A percentile compares a stretch with the other conserved stretches of the same genome.
Conservation (phyloP, 1,140 invertebrate species). For the Drosophila truncata region DNA sequence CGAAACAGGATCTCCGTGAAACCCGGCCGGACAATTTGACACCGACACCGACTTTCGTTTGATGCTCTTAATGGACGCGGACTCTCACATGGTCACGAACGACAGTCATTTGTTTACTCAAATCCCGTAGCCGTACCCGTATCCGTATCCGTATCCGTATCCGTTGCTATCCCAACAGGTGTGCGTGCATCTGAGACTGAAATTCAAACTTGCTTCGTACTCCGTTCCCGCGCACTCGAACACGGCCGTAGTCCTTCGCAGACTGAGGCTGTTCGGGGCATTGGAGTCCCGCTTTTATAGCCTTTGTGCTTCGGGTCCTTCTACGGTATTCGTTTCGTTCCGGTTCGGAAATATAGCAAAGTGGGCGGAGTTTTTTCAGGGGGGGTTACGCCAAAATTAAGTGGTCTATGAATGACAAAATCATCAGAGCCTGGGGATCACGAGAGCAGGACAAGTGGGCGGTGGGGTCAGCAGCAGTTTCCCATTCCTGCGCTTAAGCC, state of each 20-base stretch:
- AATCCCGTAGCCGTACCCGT: not conserved
- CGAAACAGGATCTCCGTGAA: slow-evolving; percentile 2
- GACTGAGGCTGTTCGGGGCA: slow-evolving; percentile 48
- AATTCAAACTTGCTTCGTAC: slow-evolving; percentile 4
- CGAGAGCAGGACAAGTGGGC: slow-evolving; percentile 23
- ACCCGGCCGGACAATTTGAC: slow-evolving; percentile 9
- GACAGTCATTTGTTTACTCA: slow-evolving; percentile 28
- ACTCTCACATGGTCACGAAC: slow-evolving; percentile 16
- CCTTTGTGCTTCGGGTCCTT: slow-evolving; percentile 36
- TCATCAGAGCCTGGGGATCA: slow-evolving; percentile 12
- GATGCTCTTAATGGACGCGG: slow-evolving; percentile 10
- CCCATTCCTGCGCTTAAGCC: not conserved
- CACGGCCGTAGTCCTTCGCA: slow-evolving; percentile 43
- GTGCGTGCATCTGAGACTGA: not conserved
- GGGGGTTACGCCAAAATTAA: slow-evolving; percentile 66
- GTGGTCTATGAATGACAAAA: slow-evolving; percentile 63
- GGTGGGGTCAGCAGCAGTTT: not conserved
- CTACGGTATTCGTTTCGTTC: slow-evolving; percentile 31
- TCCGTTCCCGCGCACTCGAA: slow-evolving; percentile 18
- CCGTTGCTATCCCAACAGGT: slow-evolving; percentile 40
- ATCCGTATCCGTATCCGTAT: too few relatives aligned
- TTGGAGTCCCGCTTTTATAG: slow-evolving; percentile 60
- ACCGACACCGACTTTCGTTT: slow-evolving; percentile 9
- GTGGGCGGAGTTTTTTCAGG: not conserved
- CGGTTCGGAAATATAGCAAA: slow-evolving; percentile 12